Conservation (phyloP, 53 echinoderm and acorn worm genomes). For the Holothuria leucospilota region DNA sequence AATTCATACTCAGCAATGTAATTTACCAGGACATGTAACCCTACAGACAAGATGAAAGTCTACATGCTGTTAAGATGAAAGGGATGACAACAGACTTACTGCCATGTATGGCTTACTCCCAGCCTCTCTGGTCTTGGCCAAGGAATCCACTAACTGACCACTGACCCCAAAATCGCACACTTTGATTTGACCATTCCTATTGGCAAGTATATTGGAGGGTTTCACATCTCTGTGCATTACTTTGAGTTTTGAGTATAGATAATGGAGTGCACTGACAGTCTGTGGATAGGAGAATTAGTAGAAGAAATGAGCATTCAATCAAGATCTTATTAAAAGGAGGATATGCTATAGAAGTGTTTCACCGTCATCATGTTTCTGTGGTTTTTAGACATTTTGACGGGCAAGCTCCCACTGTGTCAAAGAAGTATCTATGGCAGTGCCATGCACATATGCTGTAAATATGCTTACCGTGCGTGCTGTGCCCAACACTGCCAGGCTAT, state of each 20-base stretch:
- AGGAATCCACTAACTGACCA: conserved; percentile 90
- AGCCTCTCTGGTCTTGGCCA: conserved; percentile 97
- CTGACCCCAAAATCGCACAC: conserved; percentile 99
- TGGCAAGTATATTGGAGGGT: conserved; percentile 92
- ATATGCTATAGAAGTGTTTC: not conserved
- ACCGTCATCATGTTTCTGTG: no score
- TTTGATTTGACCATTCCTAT: conserved; percentile 87
- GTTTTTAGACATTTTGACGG: no score
- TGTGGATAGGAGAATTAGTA: conserved; percentile 21
- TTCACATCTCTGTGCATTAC: conserved; percentile 99
- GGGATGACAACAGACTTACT: conserved; percentile 63
- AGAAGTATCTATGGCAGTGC: no score
- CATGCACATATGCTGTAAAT: no score
- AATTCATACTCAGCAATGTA: no score
- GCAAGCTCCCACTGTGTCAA: no score
- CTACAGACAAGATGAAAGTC: not conserved
- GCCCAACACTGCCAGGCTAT: no score
- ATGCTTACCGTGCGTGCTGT: no score
- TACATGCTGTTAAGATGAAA: not conserved
- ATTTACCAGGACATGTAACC: no score
- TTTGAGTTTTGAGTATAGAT: conserved; percentile 80
- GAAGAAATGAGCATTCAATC: not conserved
- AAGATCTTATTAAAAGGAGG: not conserved
- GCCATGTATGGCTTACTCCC: conserved; percentile 99
- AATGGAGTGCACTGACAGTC: conserved; percentile 93